These are phyloP conservation scores for Osedax frankpressi DNA, from an alignment of 2,888 invertebrate genomes.

Conservation along the genomic window DNA sequence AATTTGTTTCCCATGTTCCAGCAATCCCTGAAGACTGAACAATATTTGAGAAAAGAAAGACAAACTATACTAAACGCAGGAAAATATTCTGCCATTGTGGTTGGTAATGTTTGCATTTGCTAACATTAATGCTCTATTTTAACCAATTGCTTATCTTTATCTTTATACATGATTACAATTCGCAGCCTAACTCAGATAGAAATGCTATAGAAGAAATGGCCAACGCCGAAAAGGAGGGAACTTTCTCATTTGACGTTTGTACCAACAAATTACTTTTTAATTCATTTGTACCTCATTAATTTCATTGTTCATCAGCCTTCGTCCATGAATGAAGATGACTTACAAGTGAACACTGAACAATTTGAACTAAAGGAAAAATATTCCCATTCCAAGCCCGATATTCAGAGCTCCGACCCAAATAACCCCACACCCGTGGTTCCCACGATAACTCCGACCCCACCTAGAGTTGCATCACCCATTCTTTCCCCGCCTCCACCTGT, in stretches of 20 bases:
- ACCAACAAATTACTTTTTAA: background rate
- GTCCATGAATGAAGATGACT: no score
- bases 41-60: slow-evolving; percentile 48
- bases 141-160: background rate
- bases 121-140: background rate
- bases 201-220: slow-evolving; percentile 61
- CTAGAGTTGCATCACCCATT: no score
- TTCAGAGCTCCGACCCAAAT: no score
- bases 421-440: no score
- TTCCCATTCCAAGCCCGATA: no score
- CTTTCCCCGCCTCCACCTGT: no score
- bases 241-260: slow-evolving; percentile 45
- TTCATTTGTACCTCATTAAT: no score
- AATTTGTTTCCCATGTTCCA: slow-evolving; percentile 80
- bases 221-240: slow-evolving; percentile 52
- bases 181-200: slow-evolving; percentile 52
- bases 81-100: slow-evolving; percentile 49
- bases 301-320: no score
- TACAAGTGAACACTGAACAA: no score
- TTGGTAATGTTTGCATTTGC: slow-evolving; percentile 33
- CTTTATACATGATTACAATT: background rate
- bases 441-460: no score
- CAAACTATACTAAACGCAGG: slow-evolving; percentile 51
- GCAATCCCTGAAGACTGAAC: slow-evolving; percentile 59
- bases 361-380: no score